Conservation (phyloP, 2,888 invertebrate species). For the Eilema depressum region DNA sequence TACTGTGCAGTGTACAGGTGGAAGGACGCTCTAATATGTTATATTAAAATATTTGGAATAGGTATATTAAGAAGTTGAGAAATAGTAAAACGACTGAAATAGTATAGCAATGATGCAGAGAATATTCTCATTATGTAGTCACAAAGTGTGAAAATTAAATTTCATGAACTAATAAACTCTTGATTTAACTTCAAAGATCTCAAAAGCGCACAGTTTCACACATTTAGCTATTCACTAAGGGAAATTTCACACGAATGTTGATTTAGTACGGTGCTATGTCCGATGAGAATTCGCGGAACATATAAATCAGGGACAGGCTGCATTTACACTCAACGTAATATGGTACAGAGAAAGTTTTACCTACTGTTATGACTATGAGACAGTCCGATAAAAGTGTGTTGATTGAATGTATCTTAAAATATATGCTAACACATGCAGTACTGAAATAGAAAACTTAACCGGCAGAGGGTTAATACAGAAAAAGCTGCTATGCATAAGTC, state of each 20-base stretch:
- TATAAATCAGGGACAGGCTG: conserved; percentile 61
- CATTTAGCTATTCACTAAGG: conserved; percentile 20
- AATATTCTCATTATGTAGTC: conserved; percentile 13
- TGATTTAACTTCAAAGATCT: conserved; percentile 31
- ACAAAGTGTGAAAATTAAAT: conserved; percentile 23
- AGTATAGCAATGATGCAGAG: background rate
- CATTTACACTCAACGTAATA: conserved; percentile 44
- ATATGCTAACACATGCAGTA: conserved; percentile 27
- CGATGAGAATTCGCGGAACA: conserved; percentile 38
- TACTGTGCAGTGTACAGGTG: too few relatives aligned
- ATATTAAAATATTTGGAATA: background rate
- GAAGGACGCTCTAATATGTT: too few relatives aligned
- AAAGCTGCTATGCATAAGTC: too few relatives aligned
- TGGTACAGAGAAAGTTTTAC: conserved; percentile 31
- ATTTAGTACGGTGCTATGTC: conserved; percentile 40
- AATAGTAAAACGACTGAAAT: background rate
- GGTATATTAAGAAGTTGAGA: background rate
- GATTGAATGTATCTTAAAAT: conserved; percentile 40
- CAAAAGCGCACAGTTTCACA: conserved; percentile 24
- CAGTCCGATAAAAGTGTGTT: conserved; percentile 32
- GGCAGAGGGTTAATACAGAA: conserved; percentile 10
- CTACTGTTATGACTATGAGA: conserved; percentile 20
- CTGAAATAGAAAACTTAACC: conserved; percentile 1
- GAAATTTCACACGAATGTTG: conserved; percentile 36
- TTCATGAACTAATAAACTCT: conserved; percentile 28